phyloP scores from a whole-genome alignment of 1,140 invertebrate species.

The Drosophila parvula region DNA sequence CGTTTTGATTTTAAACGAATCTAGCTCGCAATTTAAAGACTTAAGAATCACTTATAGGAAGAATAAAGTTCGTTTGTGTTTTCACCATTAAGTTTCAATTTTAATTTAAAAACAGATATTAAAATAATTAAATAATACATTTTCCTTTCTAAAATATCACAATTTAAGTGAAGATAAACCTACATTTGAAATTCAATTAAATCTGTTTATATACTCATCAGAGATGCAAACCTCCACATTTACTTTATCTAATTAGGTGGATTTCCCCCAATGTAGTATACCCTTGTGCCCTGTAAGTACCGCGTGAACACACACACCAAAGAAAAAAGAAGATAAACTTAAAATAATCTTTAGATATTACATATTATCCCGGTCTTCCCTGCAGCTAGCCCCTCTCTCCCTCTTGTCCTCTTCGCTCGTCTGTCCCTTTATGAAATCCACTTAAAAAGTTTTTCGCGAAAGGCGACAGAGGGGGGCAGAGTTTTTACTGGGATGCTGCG shows the following conservation, averaged over 20 bases:
- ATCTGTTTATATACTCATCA: not conserved
- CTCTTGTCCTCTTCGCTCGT: constrained; percentile 4
- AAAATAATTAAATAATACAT: not conserved
- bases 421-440: constrained; percentile 68
- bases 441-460: constrained; percentile 74
- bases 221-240: not conserved
- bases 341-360: constrained; percentile 76
- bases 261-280: not conserved
- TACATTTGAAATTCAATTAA: not conserved
- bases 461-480: constrained; percentile 36
- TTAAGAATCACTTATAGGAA: not conserved
- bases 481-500: constrained; percentile 54
- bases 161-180: not conserved
- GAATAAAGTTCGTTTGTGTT: not conserved
- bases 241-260: not conserved
- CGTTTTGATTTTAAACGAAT: not conserved
- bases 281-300: not conserved
- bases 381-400: constrained; percentile 4
- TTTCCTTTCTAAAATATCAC: not conserved
- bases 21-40: not conserved
- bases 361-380: constrained; percentile 63
- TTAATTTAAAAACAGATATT: too few relatives aligned
- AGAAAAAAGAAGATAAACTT: constrained; percentile 4
- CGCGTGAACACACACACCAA: not conserved
- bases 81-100: not conserved